Conservation (phyloP, 2,113 vertebrate genomes). For the Caranx ignobilis region DNA sequence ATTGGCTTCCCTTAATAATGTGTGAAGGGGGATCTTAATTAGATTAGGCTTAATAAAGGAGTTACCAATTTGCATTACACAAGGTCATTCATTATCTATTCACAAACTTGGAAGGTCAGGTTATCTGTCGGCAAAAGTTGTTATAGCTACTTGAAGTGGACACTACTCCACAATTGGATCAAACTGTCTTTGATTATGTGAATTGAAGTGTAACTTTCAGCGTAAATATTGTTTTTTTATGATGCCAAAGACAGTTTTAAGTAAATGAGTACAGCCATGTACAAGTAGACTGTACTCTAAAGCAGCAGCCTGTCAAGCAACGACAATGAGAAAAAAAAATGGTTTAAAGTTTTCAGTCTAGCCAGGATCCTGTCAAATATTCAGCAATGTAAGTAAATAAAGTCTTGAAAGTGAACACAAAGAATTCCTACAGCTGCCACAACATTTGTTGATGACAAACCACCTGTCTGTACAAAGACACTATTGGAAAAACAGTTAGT, state of each 20-base stretch:
- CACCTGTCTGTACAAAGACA: no score
- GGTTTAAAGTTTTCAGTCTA: neutral
- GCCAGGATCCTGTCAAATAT: neutral
- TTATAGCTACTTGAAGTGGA: constrained; percentile 18
- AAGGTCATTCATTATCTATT: constrained; percentile 75
- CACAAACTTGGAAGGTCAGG: constrained; percentile 59
- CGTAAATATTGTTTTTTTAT: neutral
- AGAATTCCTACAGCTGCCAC: no score
- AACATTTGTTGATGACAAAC: no score
- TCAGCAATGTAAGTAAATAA: no score
- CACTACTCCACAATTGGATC: neutral
- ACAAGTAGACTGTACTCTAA: neutral
- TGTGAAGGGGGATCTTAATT: constrained; percentile 80
- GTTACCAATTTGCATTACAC: constrained; percentile 70
- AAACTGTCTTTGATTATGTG: constrained; percentile 6
- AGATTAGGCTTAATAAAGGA: constrained; percentile 76
- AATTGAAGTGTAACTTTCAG: neutral
- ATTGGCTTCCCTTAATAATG: constrained; percentile 76
- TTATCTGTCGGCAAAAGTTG: constrained; percentile 62
- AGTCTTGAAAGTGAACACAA: no score
- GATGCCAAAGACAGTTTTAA: constrained; percentile 19
- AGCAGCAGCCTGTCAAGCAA: neutral
- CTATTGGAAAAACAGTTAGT: no score
- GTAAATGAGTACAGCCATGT: constrained; percentile 23
- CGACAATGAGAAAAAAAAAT: neutral